Conservation (phyloP, 2,888 invertebrate species). For the Xylota segnis region DNA sequence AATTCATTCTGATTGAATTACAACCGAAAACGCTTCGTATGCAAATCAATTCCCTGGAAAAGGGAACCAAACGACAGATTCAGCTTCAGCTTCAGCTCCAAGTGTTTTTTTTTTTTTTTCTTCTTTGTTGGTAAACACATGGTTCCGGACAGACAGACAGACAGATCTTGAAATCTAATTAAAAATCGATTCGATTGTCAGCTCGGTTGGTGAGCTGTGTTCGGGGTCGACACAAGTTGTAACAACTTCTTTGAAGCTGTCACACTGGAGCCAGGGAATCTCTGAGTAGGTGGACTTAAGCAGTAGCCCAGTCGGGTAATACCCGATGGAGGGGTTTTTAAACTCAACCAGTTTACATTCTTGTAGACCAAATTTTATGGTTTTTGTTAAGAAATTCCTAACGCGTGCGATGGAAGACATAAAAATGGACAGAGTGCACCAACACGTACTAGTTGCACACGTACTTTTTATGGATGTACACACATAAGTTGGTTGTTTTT, state of each 20-base stretch:
- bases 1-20: constrained; percentile 75
- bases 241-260: constrained; percentile 59
- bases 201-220: constrained; percentile 19
- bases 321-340: neutral
- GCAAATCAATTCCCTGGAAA: constrained; percentile 64
- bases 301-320: neutral
- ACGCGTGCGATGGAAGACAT: constrained; percentile 39
- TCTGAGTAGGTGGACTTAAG: constrained; percentile 52
- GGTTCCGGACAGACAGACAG: constrained; percentile 37
- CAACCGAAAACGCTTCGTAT: constrained; percentile 72
- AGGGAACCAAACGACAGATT: neutral
- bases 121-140: constrained; percentile 44
- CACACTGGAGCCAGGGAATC: constrained; percentile 55
- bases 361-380: constrained; percentile 34
- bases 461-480: constrained; percentile 36
- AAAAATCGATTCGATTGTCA: constrained; percentile 74
- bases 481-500: neutral
- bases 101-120: constrained; percentile 1
- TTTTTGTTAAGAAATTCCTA: constrained; percentile 52
- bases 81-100: neutral
- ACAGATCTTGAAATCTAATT: constrained; percentile 70
- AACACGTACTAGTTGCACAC: constrained; percentile 16
- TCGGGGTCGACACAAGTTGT: constrained; percentile 43
- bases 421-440: constrained; percentile 31
- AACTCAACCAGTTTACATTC: neutral